A percentile compares a stretch with the other conserved stretches of the same genome.
phyloP scores from a whole-genome alignment of 2,113 vertebrate genomes.

The Sarotherodon lohbergeri region DNA sequence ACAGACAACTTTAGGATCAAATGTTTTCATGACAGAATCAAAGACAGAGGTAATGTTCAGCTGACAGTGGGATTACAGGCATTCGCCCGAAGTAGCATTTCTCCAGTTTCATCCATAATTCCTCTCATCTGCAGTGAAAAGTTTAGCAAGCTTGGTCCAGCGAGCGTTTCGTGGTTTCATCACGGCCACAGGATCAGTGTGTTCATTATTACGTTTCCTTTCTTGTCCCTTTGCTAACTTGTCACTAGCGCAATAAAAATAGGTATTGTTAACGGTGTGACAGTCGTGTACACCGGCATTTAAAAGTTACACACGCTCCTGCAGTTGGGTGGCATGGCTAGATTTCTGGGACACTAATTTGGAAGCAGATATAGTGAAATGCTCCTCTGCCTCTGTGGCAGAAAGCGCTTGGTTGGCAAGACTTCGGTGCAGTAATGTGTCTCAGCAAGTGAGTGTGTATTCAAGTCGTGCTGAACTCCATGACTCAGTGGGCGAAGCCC shows the following conservation, averaged over 20 bases:
- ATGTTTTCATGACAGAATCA: background rate
- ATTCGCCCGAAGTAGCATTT: slow-evolving; percentile 6
- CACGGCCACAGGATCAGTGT: background rate
- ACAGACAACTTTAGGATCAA: background rate
- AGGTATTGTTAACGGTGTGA: background rate
- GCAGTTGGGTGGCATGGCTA: background rate
- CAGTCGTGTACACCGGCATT: background rate
- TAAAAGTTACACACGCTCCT: background rate
- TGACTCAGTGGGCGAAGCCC: slow-evolving; percentile 47
- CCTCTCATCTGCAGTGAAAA: background rate
- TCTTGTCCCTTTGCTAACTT: background rate
- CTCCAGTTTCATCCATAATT: background rate
- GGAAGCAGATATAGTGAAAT: slow-evolving; percentile 2
- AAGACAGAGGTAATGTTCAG: background rate
- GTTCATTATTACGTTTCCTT: background rate
- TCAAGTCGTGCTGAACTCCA: slow-evolving; percentile 32
- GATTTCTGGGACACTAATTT: background rate
- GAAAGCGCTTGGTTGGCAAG: slow-evolving; percentile 16
- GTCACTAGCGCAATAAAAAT: background rate
- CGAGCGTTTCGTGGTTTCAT: background rate
- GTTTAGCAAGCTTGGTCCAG: background rate
- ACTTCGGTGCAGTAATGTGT: slow-evolving; percentile 13
- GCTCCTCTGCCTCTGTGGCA: background rate
- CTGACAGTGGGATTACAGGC: slow-evolving; percentile 1
- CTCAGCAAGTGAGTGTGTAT: slow-evolving; percentile 9